Percentiles rank a stretch among this genome's conserved stretches.
Conservation (phyloP, 2,888 invertebrate species). For the Cordilura impudica region DNA sequence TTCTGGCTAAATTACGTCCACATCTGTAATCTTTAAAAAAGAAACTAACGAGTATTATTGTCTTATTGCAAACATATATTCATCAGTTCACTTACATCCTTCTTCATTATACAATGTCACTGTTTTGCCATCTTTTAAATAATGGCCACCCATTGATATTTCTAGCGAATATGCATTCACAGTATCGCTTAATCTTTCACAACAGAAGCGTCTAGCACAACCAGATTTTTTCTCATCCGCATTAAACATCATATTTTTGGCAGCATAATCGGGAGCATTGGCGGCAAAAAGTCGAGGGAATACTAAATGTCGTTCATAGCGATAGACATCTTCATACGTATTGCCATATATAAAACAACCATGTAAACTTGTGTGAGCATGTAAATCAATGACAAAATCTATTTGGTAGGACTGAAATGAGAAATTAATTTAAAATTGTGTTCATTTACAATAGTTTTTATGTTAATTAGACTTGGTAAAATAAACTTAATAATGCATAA, state of each 20-base stretch:
- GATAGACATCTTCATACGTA: constrained; percentile 91
- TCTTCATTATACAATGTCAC: constrained; percentile 94
- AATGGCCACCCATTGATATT: constrained; percentile 94
- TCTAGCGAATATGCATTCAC: constrained; percentile 94
- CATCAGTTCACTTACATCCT: constrained; percentile 87
- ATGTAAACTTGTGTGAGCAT: constrained; percentile 93
- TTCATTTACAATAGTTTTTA: too few species aligned
- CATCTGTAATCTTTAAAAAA: constrained; percentile 83
- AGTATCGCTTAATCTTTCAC: constrained; percentile 85
- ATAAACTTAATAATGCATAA: background rate
- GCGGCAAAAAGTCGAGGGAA: constrained; percentile 94
- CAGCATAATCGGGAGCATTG: constrained; percentile 92
- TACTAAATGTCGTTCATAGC: constrained; percentile 95
- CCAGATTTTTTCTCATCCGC: constrained; percentile 91
- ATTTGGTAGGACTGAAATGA: constrained; percentile 81
- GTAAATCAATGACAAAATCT: constrained; percentile 96
- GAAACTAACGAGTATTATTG: background rate
- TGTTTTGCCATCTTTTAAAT: constrained; percentile 83
- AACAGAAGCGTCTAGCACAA: constrained; percentile 90
- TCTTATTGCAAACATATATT: background rate
- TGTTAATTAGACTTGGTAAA: too few species aligned
- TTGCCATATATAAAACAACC: constrained; percentile 98
- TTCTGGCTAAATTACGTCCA: constrained; percentile 86
- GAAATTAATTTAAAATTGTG: constrained; percentile 28
- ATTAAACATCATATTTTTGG: constrained; percentile 94